phyloP scores from a whole-genome alignment of 2,797 vertebrate genomes.

The Erethizon dorsatum region DNA sequence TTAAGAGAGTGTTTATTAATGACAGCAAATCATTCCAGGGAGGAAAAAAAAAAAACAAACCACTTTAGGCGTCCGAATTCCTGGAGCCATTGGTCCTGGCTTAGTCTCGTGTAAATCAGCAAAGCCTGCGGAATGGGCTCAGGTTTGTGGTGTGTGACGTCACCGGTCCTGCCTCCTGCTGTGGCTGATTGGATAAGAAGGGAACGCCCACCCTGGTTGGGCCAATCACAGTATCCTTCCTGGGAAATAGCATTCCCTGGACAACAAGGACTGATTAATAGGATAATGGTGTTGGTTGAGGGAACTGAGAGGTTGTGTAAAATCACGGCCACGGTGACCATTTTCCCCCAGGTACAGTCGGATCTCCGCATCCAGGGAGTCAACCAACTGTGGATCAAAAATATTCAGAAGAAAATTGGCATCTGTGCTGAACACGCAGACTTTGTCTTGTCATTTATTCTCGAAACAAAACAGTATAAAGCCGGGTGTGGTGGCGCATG shows the following conservation, averaged over 20 bases:
- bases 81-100: neutral
- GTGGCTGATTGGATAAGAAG: neutral
- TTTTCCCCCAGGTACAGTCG: neutral
- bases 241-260: neutral
- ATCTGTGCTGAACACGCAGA: neutral
- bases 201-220: neutral
- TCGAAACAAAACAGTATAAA: neutral
- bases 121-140: too few species aligned
- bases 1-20: neutral
- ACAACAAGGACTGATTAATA: neutral
- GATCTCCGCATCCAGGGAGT: neutral
- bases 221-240: neutral
- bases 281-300: too few species aligned
- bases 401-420: neutral
- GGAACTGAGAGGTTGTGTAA: neutral
- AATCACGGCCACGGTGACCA: neutral
- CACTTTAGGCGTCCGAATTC: neutral
- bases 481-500: neutral
- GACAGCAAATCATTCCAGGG: neutral
- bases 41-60: neutral
- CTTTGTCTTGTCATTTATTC: too few species aligned
- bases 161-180: neutral
- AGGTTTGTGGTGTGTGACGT: rapidly evolving
- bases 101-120: neutral
- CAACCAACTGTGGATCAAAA: neutral